phyloP scores from a whole-genome alignment of 2,113 vertebrate species.

The Lycaon pictus region DNA sequence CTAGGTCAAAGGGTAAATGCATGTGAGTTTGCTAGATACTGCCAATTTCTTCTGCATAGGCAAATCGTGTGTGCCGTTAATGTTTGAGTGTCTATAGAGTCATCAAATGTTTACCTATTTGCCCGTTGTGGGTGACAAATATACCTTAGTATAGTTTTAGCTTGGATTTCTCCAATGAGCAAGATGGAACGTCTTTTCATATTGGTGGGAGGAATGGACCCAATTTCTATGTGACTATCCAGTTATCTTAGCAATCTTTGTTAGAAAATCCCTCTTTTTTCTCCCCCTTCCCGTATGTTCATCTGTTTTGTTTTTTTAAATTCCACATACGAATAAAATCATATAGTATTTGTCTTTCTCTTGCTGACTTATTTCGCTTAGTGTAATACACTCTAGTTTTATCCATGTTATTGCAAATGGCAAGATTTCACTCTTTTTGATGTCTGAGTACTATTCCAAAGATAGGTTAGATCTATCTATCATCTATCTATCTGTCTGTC shows the following conservation, averaged over 20 bases:
- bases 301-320: too few relatives aligned
- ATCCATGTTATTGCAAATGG: too few relatives aligned
- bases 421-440: too few relatives aligned
- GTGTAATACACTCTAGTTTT: too few relatives aligned
- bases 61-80: background rate
- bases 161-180: slow-evolving; percentile 18
- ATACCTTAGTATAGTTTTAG: background rate
- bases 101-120: background rate
- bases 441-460: too few relatives aligned
- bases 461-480: too few relatives aligned
- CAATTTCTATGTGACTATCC: background rate
- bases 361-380: too few relatives aligned
- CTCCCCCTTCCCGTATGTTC: too few relatives aligned
- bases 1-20: background rate
- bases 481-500: too few relatives aligned
- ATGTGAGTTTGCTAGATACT: background rate
- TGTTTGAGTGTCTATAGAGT: background rate
- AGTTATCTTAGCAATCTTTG: background rate
- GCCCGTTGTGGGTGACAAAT: background rate
- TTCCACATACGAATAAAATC: too few relatives aligned
- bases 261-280: slow-evolving; percentile 29
- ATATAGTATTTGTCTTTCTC: too few relatives aligned
- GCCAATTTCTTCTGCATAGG: background rate
- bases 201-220: background rate
- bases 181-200: slow-evolving; percentile 6